Evolutionary conservation across 2,888 invertebrate species (phyloP), one percentile per base, ranked within the genome.

Genomic region (Chloromyia formosa): DNA sequence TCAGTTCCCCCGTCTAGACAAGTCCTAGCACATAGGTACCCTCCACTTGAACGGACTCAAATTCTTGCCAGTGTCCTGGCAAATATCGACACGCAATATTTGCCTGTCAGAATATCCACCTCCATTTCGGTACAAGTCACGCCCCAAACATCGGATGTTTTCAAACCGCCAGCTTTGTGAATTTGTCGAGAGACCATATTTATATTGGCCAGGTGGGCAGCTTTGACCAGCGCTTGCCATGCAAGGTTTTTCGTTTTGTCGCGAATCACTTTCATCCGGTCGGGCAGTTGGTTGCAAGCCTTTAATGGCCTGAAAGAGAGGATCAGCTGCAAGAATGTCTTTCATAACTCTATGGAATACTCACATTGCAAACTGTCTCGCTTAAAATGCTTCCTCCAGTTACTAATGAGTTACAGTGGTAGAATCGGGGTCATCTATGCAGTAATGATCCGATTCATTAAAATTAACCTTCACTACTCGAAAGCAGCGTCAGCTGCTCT

Each of bases 11-110:
- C 4, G 89, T 90, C 9, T 86, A 93, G 1, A 95, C 95, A 7
- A 88, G 84, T 53, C 88, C 93, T 93, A 93, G 93, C 0, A 92
- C 85, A 78, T 93, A 93, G 0, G 93, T 93, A 0, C 94, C 94
- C 84, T 93, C 93, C 14, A 92, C 89, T 86, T 94, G 93, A 4
- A 90, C 93, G 56, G 62, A 16, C 42, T 64, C 77, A 92, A 83
- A 81, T 90, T 91, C 75, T 88, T 86, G 4, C 92, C 92, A 18
- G 88, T 87, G 80, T 92, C 92, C 82, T 92, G 91, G n/a, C 91
- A 81, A 64, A 92, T 81, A 83, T 92, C 92, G 0, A 91, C 90
- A 80, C 92, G 86, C 20, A 20, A 81, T 82, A 89, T 80, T 92
- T 90, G 2, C 93, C 93, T 1, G 93, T 93, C 68, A 94, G 84